Evolutionary conservation across 2,797 vertebrate species (phyloP), one percentile per base, ranked within the genome.

Genomic region (Coregonus ussuriensis): DNA sequence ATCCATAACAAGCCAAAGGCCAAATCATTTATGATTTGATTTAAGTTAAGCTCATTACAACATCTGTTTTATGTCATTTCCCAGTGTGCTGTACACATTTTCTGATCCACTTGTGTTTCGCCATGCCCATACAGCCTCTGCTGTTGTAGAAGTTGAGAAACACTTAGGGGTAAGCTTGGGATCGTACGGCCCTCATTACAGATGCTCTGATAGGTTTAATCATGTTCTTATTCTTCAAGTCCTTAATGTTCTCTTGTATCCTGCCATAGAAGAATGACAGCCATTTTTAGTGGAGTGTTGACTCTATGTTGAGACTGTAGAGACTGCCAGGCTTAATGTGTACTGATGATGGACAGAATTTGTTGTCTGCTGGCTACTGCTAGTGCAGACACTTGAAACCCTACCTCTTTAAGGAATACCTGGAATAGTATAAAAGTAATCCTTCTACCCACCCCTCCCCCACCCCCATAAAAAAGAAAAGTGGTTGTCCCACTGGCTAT

Each of bases 181-280:
- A 74, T 74, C 74, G 59, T 71, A 59, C 70, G 62, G 51, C 31
- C 51, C 72, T 33, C 67, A 69, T 72, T 78, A 77, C 74, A 80
- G 68, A 68, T 62, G 69, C 79, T 74, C 33, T 76, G 77, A 52
- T 63, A 72, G 76, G 37, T 41, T 59, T 15, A 71, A 47, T 77
- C 52, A 72, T 77, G 37, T 72, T 77, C 33, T 51, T 71, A 77
- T 72, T 51, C 37, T 51, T 68, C 70, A 51, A 35, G 54, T 75
- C 65, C 33, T 78, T 72, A 72, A 76, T 85, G 54, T 66, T 62
- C 81, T 74, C 47, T 74, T 69, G 35, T 71, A 68, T 68, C 47
- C 29, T 78, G 41, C 62, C 68, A 68, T 59, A 41, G 51, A 77
- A 72, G 52, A 21, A 70, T 47, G 51, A 18, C 15, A 77, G 62